phyloP scores from a whole-genome alignment of 1,140 invertebrate species.

The Chrysopa pallens region DNA sequence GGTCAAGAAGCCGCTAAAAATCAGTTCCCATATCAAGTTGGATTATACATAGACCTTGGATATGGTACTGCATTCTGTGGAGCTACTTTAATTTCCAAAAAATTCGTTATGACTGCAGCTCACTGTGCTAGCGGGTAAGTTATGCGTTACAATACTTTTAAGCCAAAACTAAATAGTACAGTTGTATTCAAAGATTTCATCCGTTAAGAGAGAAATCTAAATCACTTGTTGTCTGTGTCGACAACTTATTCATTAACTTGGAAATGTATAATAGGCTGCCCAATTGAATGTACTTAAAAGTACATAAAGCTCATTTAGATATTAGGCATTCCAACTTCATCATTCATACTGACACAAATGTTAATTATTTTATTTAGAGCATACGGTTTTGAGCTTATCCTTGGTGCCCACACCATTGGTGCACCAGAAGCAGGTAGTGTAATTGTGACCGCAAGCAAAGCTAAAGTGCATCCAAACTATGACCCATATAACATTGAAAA shows the following conservation, averaged over 20 bases:
- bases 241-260: too few relatives aligned
- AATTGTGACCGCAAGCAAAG: constrained; percentile 17
- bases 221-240: too few relatives aligned
- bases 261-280: too few relatives aligned
- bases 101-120: too few relatives aligned
- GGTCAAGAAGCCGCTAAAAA: constrained; percentile 15
- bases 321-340: constrained; percentile 35
- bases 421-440: constrained; percentile 17
- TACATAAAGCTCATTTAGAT: constrained; percentile 30
- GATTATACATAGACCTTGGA: constrained; percentile 12
- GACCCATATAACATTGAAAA: constrained; percentile 22
- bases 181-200: too few relatives aligned
- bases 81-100: too few relatives aligned
- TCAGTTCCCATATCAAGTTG: constrained; percentile 22
- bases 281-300: constrained; percentile 34
- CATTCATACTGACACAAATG: too few relatives aligned
- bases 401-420: constrained; percentile 24
- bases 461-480: constrained; percentile 24
- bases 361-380: not conserved
- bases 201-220: too few relatives aligned
- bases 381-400: constrained; percentile 13
- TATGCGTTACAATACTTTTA: too few relatives aligned
- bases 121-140: too few relatives aligned
- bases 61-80: constrained; percentile 21
- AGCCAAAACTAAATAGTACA: too few relatives aligned